These are phyloP conservation scores for Herminia tarsipennalis DNA, from an alignment of 2,888 invertebrate genomes.

Conservation along the genomic window DNA sequence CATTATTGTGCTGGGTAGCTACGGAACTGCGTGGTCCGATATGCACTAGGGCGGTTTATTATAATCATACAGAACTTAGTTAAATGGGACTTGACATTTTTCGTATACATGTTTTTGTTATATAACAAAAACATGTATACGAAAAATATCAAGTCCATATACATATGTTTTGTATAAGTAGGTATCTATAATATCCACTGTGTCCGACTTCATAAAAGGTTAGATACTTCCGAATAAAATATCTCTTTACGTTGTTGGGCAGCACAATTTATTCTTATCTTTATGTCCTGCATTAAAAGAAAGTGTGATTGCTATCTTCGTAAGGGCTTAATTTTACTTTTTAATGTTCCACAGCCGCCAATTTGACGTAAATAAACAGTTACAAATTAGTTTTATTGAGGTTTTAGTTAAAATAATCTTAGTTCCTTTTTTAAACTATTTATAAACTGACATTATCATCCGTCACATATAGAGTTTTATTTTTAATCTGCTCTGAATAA, in stretches of 20 bases:
- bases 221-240: slow-evolving; percentile 7
- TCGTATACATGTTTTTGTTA: background rate
- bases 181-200: background rate
- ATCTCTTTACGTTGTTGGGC: slow-evolving; percentile 18
- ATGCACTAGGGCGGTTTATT: too few species aligned
- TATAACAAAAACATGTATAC: background rate
- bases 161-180: background rate
- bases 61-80: too few species aligned
- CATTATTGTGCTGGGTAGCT: too few species aligned
- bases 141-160: background rate
- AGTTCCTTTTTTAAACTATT: too few species aligned
- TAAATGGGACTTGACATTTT: too few species aligned
- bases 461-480: too few species aligned
- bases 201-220: background rate
- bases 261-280: slow-evolving; percentile 34
- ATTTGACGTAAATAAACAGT: slow-evolving; percentile 10
- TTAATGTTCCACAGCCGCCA: slow-evolving; percentile 19
- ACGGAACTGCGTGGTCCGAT: too few species aligned
- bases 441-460: background rate
- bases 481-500: too few species aligned
- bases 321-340: slow-evolving; percentile 35
- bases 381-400: background rate
- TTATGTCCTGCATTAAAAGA: slow-evolving; percentile 36
- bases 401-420: background rate
- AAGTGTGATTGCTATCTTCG: slow-evolving; percentile 28